Percentiles rank a stretch among this genome's conserved stretches.
These are phyloP conservation scores for Microtus ochrogaster DNA, from an alignment of 2,113 vertebrate genomes.

Conservation along the genomic window DNA sequence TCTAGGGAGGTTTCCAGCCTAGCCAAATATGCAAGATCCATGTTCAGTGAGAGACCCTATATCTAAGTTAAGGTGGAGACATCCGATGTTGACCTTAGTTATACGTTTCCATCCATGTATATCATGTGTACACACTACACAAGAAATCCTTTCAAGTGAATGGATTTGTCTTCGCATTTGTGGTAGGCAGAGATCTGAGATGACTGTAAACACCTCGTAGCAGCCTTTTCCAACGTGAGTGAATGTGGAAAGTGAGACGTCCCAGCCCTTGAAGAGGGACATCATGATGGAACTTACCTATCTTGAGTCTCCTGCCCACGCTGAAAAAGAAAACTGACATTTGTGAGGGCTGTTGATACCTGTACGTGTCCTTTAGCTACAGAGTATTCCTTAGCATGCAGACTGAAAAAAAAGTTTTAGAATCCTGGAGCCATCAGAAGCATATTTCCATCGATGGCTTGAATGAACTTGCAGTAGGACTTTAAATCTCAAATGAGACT, in stretches of 20 bases:
- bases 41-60: not conserved
- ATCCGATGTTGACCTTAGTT: not conserved
- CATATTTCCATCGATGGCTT: not conserved
- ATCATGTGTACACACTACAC: not conserved
- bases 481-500: not conserved
- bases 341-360: not conserved
- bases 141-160: not conserved
- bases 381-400: not conserved
- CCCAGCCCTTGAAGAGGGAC: not conserved
- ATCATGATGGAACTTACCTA: not conserved
- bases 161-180: not conserved
- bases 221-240: accelerated
- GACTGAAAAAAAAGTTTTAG: not conserved
- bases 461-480: not conserved
- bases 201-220: not conserved
- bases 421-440: not conserved
- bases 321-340: not conserved
- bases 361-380: not conserved
- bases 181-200: not conserved
- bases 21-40: not conserved
- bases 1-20: too few relatives aligned
- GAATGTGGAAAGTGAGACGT: not conserved
- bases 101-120: not conserved
- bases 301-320: not conserved
- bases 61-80: not conserved